Evolutionary conservation across 2,888 invertebrate species (phyloP), one percentile per base, ranked within the genome.

Genomic region (Tetragnatha montana): DNA sequence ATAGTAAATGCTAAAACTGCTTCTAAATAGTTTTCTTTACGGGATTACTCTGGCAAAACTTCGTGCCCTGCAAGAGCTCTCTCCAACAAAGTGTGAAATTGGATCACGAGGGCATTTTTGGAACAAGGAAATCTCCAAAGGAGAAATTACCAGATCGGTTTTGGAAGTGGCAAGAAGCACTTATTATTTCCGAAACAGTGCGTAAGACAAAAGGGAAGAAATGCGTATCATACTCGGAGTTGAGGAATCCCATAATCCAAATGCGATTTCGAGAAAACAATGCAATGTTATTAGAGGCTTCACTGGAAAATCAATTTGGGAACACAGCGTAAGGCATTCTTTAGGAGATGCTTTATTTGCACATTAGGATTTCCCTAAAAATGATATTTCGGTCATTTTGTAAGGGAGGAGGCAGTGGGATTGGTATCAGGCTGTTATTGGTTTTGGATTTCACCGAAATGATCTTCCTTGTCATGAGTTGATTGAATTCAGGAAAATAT

Each of bases 131-230:
- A 75, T 60, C 74, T 69, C n/a, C 75, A 8, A 76, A 82, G 21
- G 70, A 81, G 22, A 81, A 86, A 86, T 80, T 80, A 80, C 86
- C 73, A 49, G 86, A 86, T 86, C 86, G 73, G 80, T 79, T 86
- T 86, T 86, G 74, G 60, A 81, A 86, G 80, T 51, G 35, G 80
- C 60, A 71, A 81, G 73, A 73, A 86, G 80, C 80, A 80, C 80
- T 74, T 80, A 73, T 60, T 60, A 60, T 60, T 60, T 60, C 60
- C 12, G 17, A 60, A 60, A 10, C 60, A 60, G 60, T 10, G 35
- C 35, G 35, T 35, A 35, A 35, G 35, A 4, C 35, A 1, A 22
- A 73, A 7, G 19, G 73, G 21, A 73, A 73, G 73, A 73, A 19
- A 22, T 4, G 21, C 21, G 21, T 12, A n/a, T 6, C 73, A 10